Percentiles rank a stretch among this genome's conserved stretches.
phyloP scores from a whole-genome alignment of 1,140 invertebrate genomes.

The Eubasilissa regina region DNA sequence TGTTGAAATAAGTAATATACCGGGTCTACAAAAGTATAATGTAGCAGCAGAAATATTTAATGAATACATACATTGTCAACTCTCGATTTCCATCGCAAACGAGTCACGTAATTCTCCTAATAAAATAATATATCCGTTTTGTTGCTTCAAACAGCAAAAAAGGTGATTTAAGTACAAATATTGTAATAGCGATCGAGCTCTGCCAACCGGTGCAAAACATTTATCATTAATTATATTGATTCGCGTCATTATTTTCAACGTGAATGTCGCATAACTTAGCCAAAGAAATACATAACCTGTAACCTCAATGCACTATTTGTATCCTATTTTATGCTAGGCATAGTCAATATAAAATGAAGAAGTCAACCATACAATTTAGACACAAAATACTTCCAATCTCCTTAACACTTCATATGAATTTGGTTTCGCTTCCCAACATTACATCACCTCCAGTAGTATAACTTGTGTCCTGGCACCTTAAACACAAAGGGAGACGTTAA shows the following conservation, averaged over 20 bases:
- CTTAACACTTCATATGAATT: constrained; percentile 12
- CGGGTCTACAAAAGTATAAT: no score
- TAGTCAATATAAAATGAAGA: constrained; percentile 29
- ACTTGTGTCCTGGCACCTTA: background rate
- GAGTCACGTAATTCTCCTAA: background rate
- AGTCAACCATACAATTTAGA: constrained; percentile 29
- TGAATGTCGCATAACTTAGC: no score
- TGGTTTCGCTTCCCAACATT: constrained; percentile 16
- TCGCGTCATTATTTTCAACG: no score
- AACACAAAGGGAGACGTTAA: background rate
- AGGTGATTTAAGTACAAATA: constrained; percentile 22
- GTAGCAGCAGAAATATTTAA: no score
- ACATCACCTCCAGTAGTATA: constrained; percentile 22
- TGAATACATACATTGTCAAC: no score
- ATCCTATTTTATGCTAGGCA: constrained; percentile 27
- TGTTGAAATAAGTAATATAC: no score
- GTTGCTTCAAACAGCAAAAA: background rate
- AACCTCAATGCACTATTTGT: constrained; percentile 15
- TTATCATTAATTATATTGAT: background rate
- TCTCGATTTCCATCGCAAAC: no score
- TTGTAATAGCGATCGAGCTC: constrained; percentile 7
- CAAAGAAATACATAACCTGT: constrained; percentile 4
- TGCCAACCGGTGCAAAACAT: background rate
- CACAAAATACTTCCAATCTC: constrained; percentile 15
- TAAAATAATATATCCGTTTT: background rate